Percentiles rank a stretch among this genome's conserved stretches.
Evolutionary conservation across 1,140 invertebrate species (phyloP).

Genomic region (Bombus terrestris): DNA sequence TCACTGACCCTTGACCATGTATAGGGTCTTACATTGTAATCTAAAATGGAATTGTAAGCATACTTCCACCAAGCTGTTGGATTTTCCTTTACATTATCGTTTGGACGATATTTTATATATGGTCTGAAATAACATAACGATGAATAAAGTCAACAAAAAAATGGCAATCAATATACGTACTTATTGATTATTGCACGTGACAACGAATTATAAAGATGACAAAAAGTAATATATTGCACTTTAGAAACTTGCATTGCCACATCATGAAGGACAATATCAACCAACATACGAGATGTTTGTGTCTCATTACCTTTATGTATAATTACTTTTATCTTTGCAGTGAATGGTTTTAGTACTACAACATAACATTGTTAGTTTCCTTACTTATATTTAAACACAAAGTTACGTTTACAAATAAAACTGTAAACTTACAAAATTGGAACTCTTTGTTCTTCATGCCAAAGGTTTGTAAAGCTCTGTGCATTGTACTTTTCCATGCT

Average conservation of each 20-base stretch:
- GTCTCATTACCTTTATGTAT: slow-evolving; percentile 89
- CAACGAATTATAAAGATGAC: slow-evolving; percentile 87
- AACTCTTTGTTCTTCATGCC: slow-evolving; percentile 89
- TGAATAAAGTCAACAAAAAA: background rate
- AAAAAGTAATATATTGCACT: slow-evolving; percentile 88
- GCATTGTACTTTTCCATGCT: slow-evolving; percentile 88
- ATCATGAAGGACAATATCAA: slow-evolving; percentile 91
- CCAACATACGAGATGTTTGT: slow-evolving; percentile 88
- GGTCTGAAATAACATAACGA: slow-evolving; percentile 53
- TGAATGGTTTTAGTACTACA: slow-evolving; percentile 88
- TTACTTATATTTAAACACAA: background rate
- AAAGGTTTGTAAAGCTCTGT: slow-evolving; percentile 89
- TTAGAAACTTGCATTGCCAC: slow-evolving; percentile 89
- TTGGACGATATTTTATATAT: slow-evolving; percentile 78
- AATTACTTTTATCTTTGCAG: slow-evolving; percentile 91
- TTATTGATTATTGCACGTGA: slow-evolving; percentile 87
- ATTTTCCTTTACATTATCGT: slow-evolving; percentile 80
- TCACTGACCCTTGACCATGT: slow-evolving; percentile 88
- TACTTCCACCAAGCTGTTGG: slow-evolving; percentile 89
- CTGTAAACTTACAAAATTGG: slow-evolving; percentile 87
- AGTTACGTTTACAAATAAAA: background rate
- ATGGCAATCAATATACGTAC: slow-evolving; percentile 66
- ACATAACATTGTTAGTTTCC: slow-evolving; percentile 25
- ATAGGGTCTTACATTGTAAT: slow-evolving; percentile 88
- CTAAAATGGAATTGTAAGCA: slow-evolving; percentile 88